These are phyloP conservation scores for Megathymus violae DNA, from an alignment of 1,140 invertebrate genomes.

Conservation along the genomic window DNA sequence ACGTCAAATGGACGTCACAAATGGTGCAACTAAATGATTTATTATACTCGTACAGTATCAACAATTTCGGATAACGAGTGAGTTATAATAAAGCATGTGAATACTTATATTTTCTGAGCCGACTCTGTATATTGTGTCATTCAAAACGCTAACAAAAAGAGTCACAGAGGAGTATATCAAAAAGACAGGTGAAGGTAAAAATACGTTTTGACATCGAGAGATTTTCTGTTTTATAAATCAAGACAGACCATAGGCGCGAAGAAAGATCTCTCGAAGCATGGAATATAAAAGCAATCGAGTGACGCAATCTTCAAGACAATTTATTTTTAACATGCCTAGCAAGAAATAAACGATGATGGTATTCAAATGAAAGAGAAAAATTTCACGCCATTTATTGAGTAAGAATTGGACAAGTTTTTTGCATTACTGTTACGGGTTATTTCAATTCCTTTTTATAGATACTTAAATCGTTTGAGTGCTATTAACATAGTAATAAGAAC, in stretches of 20 bases:
- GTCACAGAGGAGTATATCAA: too few relatives aligned
- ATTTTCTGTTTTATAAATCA: too few relatives aligned
- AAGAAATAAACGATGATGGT: conserved; percentile 5
- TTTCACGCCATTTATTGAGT: conserved; percentile 23
- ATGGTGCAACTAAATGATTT: too few relatives aligned
- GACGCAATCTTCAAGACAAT: conserved; percentile 22
- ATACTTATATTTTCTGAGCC: conserved; percentile 37
- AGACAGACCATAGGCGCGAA: background rate
- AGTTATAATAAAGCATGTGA: too few relatives aligned
- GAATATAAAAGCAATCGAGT: conserved; percentile 14
- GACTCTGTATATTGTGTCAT: conserved; percentile 3
- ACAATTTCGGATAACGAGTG: too few relatives aligned
- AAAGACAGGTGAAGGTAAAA: too few relatives aligned
- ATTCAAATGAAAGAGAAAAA: conserved; percentile 29
- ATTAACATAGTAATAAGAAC: too few relatives aligned
- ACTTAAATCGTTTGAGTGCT: too few relatives aligned
- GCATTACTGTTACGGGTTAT: conserved; percentile 10
- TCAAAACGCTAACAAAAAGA: too few relatives aligned
- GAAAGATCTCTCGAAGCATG: background rate
- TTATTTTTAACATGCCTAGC: conserved; percentile 29
- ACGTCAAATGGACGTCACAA: too few relatives aligned
- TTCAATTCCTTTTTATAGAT: conserved; percentile 5
- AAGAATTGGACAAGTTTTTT: conserved; percentile 19
- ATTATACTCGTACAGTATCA: too few relatives aligned
- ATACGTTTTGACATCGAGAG: too few relatives aligned